A percentile compares a stretch with the other conserved stretches of the same genome.
Evolutionary conservation across 2,888 invertebrate species (phyloP).

Genomic region (Oscheius myriophilus): DNA sequence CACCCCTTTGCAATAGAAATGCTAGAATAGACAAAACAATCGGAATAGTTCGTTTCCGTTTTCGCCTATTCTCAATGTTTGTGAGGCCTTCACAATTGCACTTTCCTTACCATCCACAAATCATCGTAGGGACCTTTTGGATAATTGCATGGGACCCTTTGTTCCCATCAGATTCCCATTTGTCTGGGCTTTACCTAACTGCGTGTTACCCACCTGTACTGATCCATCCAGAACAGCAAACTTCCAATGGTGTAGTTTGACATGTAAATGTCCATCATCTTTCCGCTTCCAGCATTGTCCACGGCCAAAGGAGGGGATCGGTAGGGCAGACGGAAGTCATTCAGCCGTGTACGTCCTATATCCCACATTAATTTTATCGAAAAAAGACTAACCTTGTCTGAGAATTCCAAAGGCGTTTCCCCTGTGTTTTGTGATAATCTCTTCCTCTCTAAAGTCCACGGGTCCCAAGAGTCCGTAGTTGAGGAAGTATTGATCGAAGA

Average conservation of each 20-base stretch:
- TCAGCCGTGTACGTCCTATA: constrained; percentile 61
- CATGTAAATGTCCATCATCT: constrained; percentile 68
- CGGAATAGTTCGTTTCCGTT: too few species aligned
- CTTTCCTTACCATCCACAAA: too few species aligned
- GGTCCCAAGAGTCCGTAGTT: constrained; percentile 64
- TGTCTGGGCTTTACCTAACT: too few species aligned
- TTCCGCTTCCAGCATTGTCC: constrained; percentile 46
- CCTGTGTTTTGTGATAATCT: constrained; percentile 58
- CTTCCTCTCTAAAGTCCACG: constrained; percentile 53
- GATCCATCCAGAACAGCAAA: constrained; percentile 70
- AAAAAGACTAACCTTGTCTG: constrained; percentile 58
- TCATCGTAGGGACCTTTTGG: too few species aligned
- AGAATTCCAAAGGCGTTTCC: constrained; percentile 70
- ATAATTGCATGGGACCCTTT: too few species aligned
- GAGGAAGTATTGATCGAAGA: constrained; percentile 70
- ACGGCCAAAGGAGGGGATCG: constrained; percentile 52
- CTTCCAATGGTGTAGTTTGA: constrained; percentile 67
- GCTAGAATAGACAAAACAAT: too few species aligned
- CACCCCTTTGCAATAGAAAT: too few species aligned
- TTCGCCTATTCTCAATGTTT: too few species aligned
- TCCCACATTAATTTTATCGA: not conserved
- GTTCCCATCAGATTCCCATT: too few species aligned
- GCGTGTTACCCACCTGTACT: constrained; percentile 64
- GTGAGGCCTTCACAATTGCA: too few species aligned
- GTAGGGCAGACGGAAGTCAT: constrained; percentile 70